These are phyloP conservation scores for Mustela erminea DNA, from an alignment of 2,797 vertebrate species.

Conservation along the genomic window DNA sequence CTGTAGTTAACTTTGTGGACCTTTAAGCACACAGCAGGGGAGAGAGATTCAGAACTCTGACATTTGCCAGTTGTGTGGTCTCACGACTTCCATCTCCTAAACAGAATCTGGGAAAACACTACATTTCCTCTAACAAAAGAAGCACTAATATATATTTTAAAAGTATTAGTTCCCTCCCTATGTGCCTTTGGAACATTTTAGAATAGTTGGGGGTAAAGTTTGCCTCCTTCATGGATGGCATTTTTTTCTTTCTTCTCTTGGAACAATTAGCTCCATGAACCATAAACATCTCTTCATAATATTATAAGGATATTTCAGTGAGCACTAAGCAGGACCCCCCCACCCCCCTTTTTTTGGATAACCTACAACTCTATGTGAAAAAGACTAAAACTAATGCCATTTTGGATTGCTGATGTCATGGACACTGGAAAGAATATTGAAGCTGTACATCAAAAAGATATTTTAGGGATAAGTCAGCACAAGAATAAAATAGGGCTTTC, in stretches of 20 bases:
- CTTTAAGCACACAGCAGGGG: fast-evolving
- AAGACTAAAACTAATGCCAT: constrained; percentile 48
- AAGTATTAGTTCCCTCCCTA: neutral
- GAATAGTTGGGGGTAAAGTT: neutral
- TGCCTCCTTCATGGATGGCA: neutral
- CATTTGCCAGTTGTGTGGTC: neutral
- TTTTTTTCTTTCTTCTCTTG: neutral
- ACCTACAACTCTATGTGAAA: neutral
- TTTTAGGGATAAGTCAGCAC: constrained; percentile 73
- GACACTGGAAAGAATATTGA: constrained; percentile 80
- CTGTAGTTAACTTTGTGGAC: neutral
- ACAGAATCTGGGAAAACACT: neutral
- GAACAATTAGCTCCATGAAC: neutral
- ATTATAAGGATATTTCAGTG: neutral
- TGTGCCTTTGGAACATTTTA: neutral
- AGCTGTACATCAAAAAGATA: constrained; percentile 81
- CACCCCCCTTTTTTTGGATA: neutral
- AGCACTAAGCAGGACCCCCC: neutral
- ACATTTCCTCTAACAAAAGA: neutral
- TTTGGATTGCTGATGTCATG: constrained; percentile 75
- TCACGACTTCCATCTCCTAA: neutral
- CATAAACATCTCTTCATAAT: neutral
- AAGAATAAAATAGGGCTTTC: constrained; percentile 73
- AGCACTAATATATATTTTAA: neutral
- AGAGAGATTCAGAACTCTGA: neutral